Percentiles rank a stretch among this genome's conserved stretches.
These are phyloP conservation scores for Menidia beryllina DNA, from an alignment of 2,113 vertebrate species.

Conservation along the genomic window DNA sequence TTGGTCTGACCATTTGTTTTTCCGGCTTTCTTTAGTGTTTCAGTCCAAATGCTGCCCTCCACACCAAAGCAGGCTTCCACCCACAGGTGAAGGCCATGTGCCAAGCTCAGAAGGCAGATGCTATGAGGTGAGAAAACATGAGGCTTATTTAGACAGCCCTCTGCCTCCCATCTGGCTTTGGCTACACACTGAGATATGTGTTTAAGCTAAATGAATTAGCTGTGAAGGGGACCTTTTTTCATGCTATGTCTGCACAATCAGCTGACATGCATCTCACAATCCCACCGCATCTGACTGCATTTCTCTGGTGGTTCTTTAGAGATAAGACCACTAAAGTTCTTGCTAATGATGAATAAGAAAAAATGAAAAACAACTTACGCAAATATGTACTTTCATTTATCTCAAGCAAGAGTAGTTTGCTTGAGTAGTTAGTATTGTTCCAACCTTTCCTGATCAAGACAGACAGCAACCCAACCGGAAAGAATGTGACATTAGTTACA, in stretches of 20 bases:
- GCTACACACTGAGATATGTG: constrained; percentile 3
- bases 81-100: constrained; percentile 86
- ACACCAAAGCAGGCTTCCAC: constrained; percentile 86
- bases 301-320: neutral
- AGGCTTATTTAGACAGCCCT: neutral
- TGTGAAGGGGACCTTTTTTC: neutral
- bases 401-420: too few relatives aligned
- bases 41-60: constrained; percentile 87
- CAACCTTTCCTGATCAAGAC: too few relatives aligned
- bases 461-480: too few relatives aligned
- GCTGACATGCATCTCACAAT: constrained; percentile 22
- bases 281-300: constrained; percentile 3
- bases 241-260: constrained; percentile 27
- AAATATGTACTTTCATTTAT: too few relatives aligned
- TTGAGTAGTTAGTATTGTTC: too few relatives aligned
- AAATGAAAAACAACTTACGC: neutral
- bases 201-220: constrained; percentile 11
- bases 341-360: neutral
- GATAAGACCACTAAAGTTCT: neutral
- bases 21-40: constrained; percentile 81
- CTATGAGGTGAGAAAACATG: constrained; percentile 84
- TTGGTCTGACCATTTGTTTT: neutral
- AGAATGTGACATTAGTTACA: too few relatives aligned
- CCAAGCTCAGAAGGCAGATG: constrained; percentile 84
- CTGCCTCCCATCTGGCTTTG: neutral